phyloP scores from a whole-genome alignment of 2,888 invertebrate species.

The Lasioglossum leucozonium region DNA sequence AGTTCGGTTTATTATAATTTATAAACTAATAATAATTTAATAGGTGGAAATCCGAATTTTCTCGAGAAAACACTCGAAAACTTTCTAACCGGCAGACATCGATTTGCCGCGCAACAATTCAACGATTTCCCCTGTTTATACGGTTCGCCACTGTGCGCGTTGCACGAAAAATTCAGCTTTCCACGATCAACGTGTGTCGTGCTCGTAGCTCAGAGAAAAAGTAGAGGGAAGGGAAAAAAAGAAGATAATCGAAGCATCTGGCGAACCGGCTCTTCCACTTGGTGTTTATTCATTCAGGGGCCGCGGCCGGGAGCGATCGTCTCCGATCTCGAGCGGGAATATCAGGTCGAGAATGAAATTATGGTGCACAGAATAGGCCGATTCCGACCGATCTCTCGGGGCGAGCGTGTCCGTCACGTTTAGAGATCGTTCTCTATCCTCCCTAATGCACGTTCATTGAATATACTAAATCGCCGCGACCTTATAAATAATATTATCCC shows the following conservation, averaged over 20 bases:
- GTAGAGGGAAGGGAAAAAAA: constrained; percentile 24
- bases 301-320: constrained; percentile 43
- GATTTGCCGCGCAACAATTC: background rate
- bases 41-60: background rate
- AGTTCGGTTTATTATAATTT: too few relatives aligned
- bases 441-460: background rate
- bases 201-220: constrained; percentile 28
- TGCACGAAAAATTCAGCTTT: constrained; percentile 37
- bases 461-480: background rate
- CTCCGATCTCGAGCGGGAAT: constrained; percentile 49
- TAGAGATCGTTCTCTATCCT: constrained; percentile 17
- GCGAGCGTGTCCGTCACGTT: constrained; percentile 5
- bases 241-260: constrained; percentile 65
- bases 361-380: constrained; percentile 23
- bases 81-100: background rate
- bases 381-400: constrained; percentile 33
- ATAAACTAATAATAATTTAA: too few relatives aligned
- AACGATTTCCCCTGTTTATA: background rate
- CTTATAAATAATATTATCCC: background rate
- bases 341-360: constrained; percentile 43
- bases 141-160: background rate
- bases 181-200: constrained; percentile 41
- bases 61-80: background rate
- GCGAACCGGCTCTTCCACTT: constrained; percentile 67
- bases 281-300: constrained; percentile 64